Percentiles rank a stretch among this genome's conserved stretches.
Evolutionary conservation across 2,113 vertebrate species (phyloP).

Genomic region (Daboia siamensis): DNA sequence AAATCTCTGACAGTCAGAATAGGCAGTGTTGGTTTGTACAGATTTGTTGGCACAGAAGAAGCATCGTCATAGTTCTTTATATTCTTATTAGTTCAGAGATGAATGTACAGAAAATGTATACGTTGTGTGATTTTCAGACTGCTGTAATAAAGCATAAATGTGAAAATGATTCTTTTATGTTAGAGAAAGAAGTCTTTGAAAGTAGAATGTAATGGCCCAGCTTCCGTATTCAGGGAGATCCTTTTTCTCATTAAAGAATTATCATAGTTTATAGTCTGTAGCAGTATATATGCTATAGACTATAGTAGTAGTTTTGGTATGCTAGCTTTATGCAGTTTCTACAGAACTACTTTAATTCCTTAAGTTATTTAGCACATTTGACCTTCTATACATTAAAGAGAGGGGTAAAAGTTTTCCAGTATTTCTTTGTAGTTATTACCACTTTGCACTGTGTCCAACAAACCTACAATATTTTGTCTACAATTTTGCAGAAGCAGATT

Average conservation of each 20-base stretch:
- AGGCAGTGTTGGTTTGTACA: too few relatives aligned
- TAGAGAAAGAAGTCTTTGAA: not conserved
- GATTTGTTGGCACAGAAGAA: not conserved
- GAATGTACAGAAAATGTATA: not conserved
- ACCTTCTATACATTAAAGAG: not conserved
- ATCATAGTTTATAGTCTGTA: not conserved
- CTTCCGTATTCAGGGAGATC: not conserved
- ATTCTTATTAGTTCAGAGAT: not conserved
- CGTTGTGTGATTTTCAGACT: not conserved
- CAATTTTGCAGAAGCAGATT: not conserved
- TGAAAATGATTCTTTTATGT: not conserved
- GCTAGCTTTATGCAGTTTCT: not conserved
- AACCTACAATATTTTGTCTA: not conserved
- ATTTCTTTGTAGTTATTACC: not conserved
- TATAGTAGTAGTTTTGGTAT: not conserved
- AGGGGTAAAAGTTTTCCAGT: not conserved
- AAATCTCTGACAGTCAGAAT: not conserved
- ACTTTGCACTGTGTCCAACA: not conserved
- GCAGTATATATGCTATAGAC: not conserved
- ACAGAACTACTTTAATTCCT: not conserved
- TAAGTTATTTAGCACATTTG: not conserved
- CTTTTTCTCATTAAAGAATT: not conserved
- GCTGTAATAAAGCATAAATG: not conserved
- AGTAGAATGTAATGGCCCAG: not conserved
- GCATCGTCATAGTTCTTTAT: not conserved